phyloP scores from a whole-genome alignment of 2,888 invertebrate genomes.

The Gortyna flavago region DNA sequence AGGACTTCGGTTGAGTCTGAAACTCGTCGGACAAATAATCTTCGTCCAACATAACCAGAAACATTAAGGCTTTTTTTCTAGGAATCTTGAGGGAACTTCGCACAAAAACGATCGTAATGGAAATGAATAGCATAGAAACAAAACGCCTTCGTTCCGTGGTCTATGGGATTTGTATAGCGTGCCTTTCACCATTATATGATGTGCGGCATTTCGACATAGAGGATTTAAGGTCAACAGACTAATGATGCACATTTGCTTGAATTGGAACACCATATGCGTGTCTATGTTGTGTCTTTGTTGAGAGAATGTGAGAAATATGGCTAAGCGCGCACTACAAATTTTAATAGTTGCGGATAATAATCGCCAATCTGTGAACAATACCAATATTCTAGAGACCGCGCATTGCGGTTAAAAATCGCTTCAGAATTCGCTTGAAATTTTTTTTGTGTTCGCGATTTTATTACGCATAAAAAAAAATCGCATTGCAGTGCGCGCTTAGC shows the following conservation, averaged over 20 bases:
- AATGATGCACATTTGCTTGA: constrained; percentile 28
- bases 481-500: no score
- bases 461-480: no score
- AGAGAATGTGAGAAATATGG: neutral
- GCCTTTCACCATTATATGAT: constrained; percentile 16
- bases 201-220: constrained; percentile 22
- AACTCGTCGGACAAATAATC: neutral
- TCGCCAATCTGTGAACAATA: no score
- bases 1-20: neutral
- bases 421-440: no score
- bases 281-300: neutral
- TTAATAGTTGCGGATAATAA: no score
- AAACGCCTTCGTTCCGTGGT: neutral
- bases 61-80: neutral
- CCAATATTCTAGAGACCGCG: no score
- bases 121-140: neutral
- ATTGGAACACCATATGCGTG: constrained; percentile 19
- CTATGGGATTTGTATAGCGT: constrained; percentile 4
- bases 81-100: neutral
- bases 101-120: neutral
- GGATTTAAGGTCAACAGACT: constrained; percentile 32
- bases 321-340: no score
- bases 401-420: no score
- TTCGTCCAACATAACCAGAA: neutral
- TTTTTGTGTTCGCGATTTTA: no score